Conservation (phyloP, 2,113 vertebrate genomes). For the Egretta garzetta region DNA sequence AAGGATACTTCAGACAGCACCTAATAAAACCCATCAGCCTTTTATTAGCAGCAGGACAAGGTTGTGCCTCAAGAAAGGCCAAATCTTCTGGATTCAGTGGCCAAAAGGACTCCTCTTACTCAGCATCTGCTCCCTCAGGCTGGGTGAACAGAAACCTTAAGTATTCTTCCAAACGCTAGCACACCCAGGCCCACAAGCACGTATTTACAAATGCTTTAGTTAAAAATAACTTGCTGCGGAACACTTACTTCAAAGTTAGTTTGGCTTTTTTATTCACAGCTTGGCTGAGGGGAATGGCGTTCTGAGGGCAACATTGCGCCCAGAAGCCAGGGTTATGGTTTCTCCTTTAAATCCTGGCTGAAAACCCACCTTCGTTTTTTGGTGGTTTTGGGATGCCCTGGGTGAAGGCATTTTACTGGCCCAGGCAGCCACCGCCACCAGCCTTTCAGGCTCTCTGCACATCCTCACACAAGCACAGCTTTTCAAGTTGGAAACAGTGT, state of each 20-base stretch:
- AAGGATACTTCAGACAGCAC: neutral
- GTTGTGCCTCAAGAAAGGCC: neutral
- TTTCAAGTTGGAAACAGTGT: neutral
- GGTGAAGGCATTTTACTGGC: neutral
- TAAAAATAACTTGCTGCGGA: neutral
- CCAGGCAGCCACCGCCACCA: neutral
- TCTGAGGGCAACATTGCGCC: neutral
- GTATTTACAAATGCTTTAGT: neutral
- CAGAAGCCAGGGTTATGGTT: neutral
- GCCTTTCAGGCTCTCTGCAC: neutral
- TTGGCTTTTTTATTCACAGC: neutral
- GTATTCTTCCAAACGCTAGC: neutral
- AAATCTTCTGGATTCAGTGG: neutral
- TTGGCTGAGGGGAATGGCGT: neutral
- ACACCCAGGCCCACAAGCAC: accelerated
- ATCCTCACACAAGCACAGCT: neutral
- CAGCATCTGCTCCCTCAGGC: neutral
- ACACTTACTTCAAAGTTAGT: neutral
- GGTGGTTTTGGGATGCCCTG: neutral
- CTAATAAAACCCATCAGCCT: neutral
- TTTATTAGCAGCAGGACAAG: neutral
- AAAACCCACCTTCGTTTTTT: neutral
- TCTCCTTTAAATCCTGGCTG: neutral
- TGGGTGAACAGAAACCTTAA: neutral
- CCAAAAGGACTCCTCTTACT: neutral